Percentiles rank a stretch among this genome's conserved stretches.
Evolutionary conservation across 2,797 vertebrate species (phyloP).

Genomic region (Microcaecilia unicolor): DNA sequence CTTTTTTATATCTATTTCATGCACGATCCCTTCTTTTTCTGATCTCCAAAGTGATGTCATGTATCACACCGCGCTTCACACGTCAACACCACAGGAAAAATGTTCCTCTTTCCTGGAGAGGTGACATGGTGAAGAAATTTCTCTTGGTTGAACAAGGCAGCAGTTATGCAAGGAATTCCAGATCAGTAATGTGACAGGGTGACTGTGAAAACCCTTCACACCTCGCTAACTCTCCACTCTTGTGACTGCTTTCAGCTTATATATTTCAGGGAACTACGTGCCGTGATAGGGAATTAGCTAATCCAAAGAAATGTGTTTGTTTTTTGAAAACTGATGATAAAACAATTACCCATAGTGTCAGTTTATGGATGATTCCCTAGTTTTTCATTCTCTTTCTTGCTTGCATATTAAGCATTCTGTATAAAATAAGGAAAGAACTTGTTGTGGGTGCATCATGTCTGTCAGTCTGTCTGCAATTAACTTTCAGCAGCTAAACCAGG

Average conservation of each 20-base stretch:
- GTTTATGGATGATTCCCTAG: no score
- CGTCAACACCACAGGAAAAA: slow-evolving; percentile 16
- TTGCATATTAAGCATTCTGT: no score
- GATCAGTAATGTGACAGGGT: slow-evolving; percentile 1
- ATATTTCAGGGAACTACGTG: background rate
- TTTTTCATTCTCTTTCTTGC: no score
- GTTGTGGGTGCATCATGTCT: background rate
- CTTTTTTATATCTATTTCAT: no score
- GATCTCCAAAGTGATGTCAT: slow-evolving; percentile 38
- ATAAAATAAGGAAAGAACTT: no score
- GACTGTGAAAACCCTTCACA: slow-evolving; percentile 8
- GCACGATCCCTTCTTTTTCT: slow-evolving; percentile 1
- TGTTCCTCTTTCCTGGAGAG: slow-evolving; percentile 17
- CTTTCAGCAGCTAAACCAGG: accelerated
- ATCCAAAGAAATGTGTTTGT: no score
- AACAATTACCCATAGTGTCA: no score
- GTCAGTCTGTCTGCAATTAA: no score
- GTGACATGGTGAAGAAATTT: slow-evolving; percentile 22
- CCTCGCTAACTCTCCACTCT: background rate
- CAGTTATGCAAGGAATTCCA: slow-evolving; percentile 29
- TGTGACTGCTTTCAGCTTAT: slow-evolving; percentile 1
- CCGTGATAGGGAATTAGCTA: no score
- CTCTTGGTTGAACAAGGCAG: slow-evolving; percentile 13
- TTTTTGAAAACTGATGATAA: no score
- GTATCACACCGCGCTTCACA: slow-evolving; percentile 14